Base-by-base conservation (phyloP, 2,888 invertebrate genomes). In the Balanococcus diminutus region DNA sequence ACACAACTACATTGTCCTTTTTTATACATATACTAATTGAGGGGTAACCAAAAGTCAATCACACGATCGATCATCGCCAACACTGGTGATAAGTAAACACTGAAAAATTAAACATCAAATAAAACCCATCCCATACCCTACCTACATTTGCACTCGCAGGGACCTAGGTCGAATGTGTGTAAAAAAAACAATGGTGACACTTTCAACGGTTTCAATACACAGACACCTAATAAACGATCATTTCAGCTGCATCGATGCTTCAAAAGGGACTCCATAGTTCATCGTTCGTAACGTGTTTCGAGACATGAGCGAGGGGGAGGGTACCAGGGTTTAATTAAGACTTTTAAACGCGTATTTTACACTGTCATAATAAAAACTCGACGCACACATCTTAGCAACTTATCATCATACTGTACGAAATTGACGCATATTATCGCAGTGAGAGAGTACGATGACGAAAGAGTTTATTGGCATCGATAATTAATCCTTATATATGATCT, bases 391-490 rank as follows among this genome's bases (percentile, higher is more conserved):
- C n/a, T n/a, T n/a, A n/a, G 36, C 4, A 36, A 36, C 36, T 36
- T 36, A 36, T 36, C 36, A n/a, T 36, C 36, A 8, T 36, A 11
- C 8, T 11, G 11, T 42, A 42, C 42, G 42, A 51, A 51, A 51
- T 51, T 51, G 51, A 51, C 51, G 19, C 19, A 67, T 67, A 9
- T 28, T n/a, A 67, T 3, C 25, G 6, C 19, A 51, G 36, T 6
- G 9, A 51, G 51, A 51, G 8, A 51, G 22, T 11, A 67, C 25
- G 11, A 28, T 67, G 28, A 67, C 61, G 61, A 67, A 67, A 67
- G 61, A 67, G 61, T 67, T 67, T 67, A 67, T 67, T 67, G 61
- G 61, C 61, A 67, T 67, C 61, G 61, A 28, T 67, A 67, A 67
- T 67, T 67, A 67, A 67, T 67, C 28, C 61, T 5, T 28, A 67